Evolutionary conservation across 2,113 vertebrate genomes (phyloP).

Genomic region (Rhadina sibilatrix): DNA sequence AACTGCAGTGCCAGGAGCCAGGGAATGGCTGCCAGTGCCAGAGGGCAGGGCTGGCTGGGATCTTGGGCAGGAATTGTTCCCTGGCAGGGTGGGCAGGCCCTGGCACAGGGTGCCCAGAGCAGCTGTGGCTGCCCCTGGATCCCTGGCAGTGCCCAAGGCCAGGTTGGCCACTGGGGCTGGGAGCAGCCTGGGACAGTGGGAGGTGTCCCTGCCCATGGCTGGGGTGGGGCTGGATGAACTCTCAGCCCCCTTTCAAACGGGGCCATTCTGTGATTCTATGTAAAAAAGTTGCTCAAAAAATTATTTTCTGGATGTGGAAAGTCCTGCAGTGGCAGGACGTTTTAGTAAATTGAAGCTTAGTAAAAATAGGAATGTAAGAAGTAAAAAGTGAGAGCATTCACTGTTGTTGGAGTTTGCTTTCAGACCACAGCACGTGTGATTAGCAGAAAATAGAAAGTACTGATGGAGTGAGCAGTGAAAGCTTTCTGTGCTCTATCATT

Average conservation of each 20-base stretch:
- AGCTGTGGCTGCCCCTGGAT: background rate
- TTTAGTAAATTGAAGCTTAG: background rate
- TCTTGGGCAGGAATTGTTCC: background rate
- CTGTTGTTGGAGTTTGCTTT: background rate
- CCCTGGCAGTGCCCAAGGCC: background rate
- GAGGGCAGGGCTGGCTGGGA: background rate
- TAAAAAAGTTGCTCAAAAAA: background rate
- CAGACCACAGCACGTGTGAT: background rate
- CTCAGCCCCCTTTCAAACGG: background rate
- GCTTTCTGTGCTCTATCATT: conserved; percentile 1
- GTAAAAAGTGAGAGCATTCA: background rate
- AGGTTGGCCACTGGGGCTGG: background rate
- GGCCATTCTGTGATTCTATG: background rate
- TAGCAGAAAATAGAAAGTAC: conserved; percentile 6
- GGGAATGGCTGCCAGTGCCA: background rate
- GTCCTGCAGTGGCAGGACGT: background rate
- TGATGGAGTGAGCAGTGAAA: background rate
- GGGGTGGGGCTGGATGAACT: accelerated
- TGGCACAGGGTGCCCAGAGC: background rate
- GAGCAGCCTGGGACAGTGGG: background rate
- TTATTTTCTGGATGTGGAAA: background rate
- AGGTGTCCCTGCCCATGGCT: background rate
- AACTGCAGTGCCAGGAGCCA: accelerated
- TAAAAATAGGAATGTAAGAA: background rate
- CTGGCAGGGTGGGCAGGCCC: background rate